These are phyloP conservation scores for Macrobrachium nipponense DNA, from an alignment of 1,140 invertebrate genomes.

Conservation along the genomic window DNA sequence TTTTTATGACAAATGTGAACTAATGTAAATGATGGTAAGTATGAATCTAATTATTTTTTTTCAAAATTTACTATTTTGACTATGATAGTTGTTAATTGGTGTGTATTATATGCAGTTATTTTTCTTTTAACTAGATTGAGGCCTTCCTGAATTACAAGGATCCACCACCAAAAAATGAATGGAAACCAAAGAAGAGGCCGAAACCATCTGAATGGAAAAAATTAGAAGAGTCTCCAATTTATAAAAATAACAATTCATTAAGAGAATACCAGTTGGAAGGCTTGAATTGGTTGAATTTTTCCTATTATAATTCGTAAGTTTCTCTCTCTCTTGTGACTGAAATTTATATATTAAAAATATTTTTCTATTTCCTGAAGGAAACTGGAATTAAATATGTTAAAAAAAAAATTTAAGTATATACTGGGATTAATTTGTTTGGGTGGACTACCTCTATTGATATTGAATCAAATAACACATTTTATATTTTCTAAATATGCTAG, in stretches of 20 bases:
- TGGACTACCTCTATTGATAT: too few species aligned
- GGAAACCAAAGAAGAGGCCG: constrained; percentile 85
- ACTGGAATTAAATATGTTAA: not conserved
- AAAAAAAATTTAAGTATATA: too few species aligned
- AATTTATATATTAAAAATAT: not conserved
- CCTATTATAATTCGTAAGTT: constrained; percentile 91
- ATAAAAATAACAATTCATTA: constrained; percentile 92
- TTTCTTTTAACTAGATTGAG: constrained; percentile 50
- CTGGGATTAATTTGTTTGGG: too few species aligned
- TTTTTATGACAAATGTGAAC: too few species aligned
- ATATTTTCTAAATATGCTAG: too few species aligned
- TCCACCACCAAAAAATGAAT: constrained; percentile 59
- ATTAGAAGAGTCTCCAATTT: constrained; percentile 89
- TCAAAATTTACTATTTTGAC: too few species aligned
- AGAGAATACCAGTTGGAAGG: constrained; percentile 99
- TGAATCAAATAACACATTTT: too few species aligned
- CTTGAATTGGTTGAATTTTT: constrained; percentile 98
- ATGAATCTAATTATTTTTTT: too few species aligned
- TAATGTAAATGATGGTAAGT: too few species aligned
- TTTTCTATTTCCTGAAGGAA: not conserved
- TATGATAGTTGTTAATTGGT: too few species aligned
- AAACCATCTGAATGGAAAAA: constrained; percentile 89
- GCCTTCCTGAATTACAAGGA: constrained; percentile 62
- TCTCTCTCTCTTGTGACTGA: not conserved
- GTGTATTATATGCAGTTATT: too few species aligned